These are phyloP conservation scores for Sinocyclocheilus anshuiensis DNA, from an alignment of 2,113 vertebrate genomes.

Conservation along the genomic window DNA sequence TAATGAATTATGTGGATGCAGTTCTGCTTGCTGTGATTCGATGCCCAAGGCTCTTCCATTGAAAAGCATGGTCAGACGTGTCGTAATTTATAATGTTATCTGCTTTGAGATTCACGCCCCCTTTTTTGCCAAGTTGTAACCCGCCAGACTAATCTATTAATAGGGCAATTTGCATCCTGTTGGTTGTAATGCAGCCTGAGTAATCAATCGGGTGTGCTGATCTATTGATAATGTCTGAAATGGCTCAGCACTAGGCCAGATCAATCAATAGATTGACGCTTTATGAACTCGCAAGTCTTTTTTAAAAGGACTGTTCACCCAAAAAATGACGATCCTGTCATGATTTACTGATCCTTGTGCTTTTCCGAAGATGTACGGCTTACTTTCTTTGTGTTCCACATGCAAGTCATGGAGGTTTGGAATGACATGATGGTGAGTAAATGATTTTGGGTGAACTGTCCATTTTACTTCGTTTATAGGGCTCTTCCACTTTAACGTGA, in stretches of 20 bases:
- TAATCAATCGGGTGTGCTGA: background rate
- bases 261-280: constrained; percentile 15
- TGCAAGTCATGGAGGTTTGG: background rate
- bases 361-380: background rate
- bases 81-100: background rate
- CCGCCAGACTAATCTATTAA: constrained; percentile 15
- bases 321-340: background rate
- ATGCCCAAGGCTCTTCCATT: constrained; percentile 7
- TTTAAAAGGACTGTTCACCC: background rate
- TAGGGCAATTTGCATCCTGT: constrained; percentile 21
- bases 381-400: background rate
- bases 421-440: background rate
- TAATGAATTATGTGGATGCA: constrained; percentile 50
- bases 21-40: background rate
- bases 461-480: background rate
- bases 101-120: constrained; percentile 7
- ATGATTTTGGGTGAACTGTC: background rate
- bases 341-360: no score
- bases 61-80: constrained; percentile 2
- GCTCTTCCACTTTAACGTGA: background rate
- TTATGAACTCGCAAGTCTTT: constrained; percentile 5
- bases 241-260: constrained; percentile 2
- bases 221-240: constrained; percentile 37
- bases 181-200: background rate
- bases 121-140: constrained; percentile 26